Evolutionary conservation across 2,888 invertebrate genomes (phyloP), one percentile per base, ranked within the genome.

Genomic region (Pristionchus exspectatus): DNA sequence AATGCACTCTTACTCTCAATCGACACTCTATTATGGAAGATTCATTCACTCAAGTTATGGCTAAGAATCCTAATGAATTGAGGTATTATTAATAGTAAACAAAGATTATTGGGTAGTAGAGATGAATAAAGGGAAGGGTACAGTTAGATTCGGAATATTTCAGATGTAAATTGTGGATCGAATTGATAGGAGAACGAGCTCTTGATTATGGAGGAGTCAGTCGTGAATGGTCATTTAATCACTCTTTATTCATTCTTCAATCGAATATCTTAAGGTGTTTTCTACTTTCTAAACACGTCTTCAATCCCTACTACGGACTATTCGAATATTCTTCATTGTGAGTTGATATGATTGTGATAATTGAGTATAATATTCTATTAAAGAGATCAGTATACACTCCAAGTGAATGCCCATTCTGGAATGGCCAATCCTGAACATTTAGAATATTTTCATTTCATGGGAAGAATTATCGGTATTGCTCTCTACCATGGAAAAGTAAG

Each of bases 311-410:
- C 96, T 99, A 99, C 96, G 99, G 99, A 0, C 96, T 99, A 89
- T 99, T 99, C 96, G 99, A 99, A 96, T 99, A 99, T 96, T 98
- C 98, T 1, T 99, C 99, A 10, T 98, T 98, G 98, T 97, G 96
- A 96, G 97, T 96, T n/a, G n/a, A 59, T n/a, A 24, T 21, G 44
- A 84, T 56, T 21, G 3, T 54, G 2, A 84, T 84, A 14, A n/a
- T 30, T 5, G 24, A 44, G 18, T 83, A 21, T 56, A 10, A 16
- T 16, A 30, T 50, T 84, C 0, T 1, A 56, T 84, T 84, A 18
- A 95, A 97, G 97, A 96, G 99, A 99, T 96, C 98, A 98, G 96
- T 99, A 99, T 96, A 99, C 99, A 33, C 96, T 99, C 89, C 99
- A 99, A 97, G 98, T 99, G 94, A 99, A 99, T 96, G 98, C 99